phyloP scores from a whole-genome alignment of 2,888 invertebrate genomes.

The Parascotia fuliginaria region DNA sequence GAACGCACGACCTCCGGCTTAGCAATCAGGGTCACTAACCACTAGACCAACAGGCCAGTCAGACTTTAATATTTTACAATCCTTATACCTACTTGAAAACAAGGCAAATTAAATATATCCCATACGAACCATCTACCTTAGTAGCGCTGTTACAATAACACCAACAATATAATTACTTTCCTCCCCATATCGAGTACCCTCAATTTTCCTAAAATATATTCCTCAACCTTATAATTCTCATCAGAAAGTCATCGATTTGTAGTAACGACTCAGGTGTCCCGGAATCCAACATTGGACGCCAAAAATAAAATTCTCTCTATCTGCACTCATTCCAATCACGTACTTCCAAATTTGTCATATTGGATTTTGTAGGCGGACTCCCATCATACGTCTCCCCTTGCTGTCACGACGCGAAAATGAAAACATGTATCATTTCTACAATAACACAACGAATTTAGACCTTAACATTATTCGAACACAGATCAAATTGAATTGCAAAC shows the following conservation, averaged over 20 bases:
- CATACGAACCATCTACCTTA: not conserved
- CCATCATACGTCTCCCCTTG: slow-evolving; percentile 76
- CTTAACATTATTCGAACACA: slow-evolving; percentile 42
- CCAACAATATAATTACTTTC: slow-evolving; percentile 10
- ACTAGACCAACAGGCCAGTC: no score
- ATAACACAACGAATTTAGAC: slow-evolving; percentile 43
- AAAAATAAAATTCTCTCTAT: slow-evolving; percentile 73
- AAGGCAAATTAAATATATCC: not conserved
- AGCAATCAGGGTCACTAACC: no score
- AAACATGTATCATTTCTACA: slow-evolving; percentile 75
- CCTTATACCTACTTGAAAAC: no score
- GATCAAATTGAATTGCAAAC: slow-evolving; percentile 34
- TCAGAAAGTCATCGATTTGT: slow-evolving; percentile 60
- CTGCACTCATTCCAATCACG: slow-evolving; percentile 82
- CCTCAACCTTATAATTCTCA: slow-evolving; percentile 47
- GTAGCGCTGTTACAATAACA: slow-evolving; percentile 15
- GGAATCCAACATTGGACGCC: slow-evolving; percentile 54
- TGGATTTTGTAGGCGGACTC: slow-evolving; percentile 79
- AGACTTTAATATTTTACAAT: no score
- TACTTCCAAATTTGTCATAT: slow-evolving; percentile 85
- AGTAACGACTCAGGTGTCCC: slow-evolving; percentile 59
- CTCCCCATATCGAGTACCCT: slow-evolving; percentile 22
- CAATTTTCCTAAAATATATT: slow-evolving; percentile 39
- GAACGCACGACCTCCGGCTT: no score
- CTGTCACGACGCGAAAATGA: slow-evolving; percentile 81